Conservation (phyloP, 2,113 vertebrate genomes). For the Sceloporus undulatus region DNA sequence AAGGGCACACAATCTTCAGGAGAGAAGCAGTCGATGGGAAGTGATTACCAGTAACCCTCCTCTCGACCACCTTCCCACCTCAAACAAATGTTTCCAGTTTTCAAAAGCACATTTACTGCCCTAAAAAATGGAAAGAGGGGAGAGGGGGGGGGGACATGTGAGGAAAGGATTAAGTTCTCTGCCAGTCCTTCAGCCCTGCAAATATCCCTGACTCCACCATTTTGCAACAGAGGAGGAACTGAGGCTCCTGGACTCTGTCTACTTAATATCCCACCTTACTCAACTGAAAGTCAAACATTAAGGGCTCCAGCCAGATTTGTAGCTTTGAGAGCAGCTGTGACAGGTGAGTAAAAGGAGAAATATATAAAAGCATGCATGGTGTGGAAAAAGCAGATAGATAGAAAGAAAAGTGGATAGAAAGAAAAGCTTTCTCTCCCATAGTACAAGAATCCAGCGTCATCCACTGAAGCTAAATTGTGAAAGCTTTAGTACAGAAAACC, state of each 20-base stretch:
- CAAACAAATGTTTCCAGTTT: not conserved
- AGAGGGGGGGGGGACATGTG: not conserved
- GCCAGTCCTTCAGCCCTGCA: too few relatives aligned
- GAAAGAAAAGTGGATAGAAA: too few relatives aligned
- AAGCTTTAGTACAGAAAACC: too few relatives aligned
- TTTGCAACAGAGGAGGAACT: not conserved
- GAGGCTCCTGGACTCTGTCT: not conserved
- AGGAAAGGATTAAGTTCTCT: not conserved
- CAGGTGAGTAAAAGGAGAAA: too few relatives aligned
- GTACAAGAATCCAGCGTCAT: too few relatives aligned
- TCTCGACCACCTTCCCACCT: not conserved
- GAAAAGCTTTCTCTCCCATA: too few relatives aligned
- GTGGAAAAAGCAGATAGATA: too few relatives aligned
- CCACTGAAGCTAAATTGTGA: too few relatives aligned
- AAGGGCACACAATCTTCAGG: not conserved
- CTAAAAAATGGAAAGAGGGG: too few relatives aligned
- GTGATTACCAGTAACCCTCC: not conserved
- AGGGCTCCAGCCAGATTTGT: not conserved
- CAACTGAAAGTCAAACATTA: not conserved
- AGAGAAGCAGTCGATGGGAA: not conserved
- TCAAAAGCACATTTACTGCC: not conserved
- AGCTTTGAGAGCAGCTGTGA: not conserved
- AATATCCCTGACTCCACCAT: not conserved
- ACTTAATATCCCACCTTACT: not conserved
- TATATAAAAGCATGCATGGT: too few relatives aligned